phyloP scores from a whole-genome alignment of 2,113 vertebrate genomes.

The Amazona guildingii region DNA sequence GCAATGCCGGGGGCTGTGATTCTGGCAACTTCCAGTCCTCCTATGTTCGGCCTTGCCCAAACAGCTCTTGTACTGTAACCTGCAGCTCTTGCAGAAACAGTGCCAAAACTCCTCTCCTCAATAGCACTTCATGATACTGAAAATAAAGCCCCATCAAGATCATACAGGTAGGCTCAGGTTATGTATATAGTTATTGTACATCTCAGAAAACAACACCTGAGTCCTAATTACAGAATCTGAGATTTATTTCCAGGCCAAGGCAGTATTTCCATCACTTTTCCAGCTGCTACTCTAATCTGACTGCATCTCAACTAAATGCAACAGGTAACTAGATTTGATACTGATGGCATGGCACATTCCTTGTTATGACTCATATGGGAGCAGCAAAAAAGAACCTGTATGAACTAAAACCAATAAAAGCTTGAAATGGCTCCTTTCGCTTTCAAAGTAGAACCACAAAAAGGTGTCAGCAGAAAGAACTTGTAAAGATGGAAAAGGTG shows the following conservation, averaged over 20 bases:
- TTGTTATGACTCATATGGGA: background rate
- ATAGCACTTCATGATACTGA: background rate
- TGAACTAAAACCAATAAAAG: background rate
- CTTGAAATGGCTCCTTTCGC: background rate
- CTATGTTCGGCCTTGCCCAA: background rate
- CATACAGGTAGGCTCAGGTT: rapidly evolving
- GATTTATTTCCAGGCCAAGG: background rate
- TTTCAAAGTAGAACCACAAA: background rate
- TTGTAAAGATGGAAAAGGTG: background rate
- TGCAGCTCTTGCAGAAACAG: rapidly evolving
- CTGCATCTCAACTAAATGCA: background rate
- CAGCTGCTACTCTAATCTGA: background rate
- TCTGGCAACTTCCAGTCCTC: background rate
- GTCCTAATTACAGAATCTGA: background rate
- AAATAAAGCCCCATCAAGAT: background rate
- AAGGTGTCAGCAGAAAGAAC: background rate
- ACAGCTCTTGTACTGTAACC: background rate
- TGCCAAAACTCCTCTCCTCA: background rate
- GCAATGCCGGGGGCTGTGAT: rapidly evolving
- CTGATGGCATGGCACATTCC: background rate
- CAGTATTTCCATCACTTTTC: background rate
- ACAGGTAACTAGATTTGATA: background rate
- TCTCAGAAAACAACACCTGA: background rate
- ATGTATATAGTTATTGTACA: rapidly evolving
- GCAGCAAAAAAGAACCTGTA: background rate